A percentile compares a stretch with the other conserved stretches of the same genome.
Evolutionary conservation across 2,888 invertebrate genomes (phyloP).

Genomic region (Reticulitermes lucifugus): DNA sequence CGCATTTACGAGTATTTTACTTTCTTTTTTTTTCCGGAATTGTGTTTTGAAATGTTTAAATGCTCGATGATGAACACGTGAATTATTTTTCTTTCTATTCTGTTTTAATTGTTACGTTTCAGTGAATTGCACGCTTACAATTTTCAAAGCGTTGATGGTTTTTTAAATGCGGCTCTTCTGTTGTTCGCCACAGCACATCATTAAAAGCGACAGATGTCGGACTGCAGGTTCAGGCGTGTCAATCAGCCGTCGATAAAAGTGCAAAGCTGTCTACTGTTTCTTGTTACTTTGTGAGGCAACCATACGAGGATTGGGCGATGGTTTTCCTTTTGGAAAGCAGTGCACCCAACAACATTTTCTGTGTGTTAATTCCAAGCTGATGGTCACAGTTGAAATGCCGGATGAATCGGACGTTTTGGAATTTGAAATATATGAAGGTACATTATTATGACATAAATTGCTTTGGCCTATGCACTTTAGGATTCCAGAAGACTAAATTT

Average conservation of each 20-base stretch:
- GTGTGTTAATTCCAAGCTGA: neutral
- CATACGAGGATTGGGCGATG: neutral
- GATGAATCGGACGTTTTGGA: too few species aligned
- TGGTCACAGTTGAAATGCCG: too few species aligned
- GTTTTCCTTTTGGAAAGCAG: neutral
- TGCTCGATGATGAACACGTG: slow-evolving; percentile 5
- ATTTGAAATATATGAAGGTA: too few species aligned
- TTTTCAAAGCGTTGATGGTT: neutral
- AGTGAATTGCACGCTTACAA: neutral
- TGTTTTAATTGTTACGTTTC: slow-evolving; percentile 18
- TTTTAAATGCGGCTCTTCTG: slow-evolving; percentile 11
- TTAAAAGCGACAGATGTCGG: slow-evolving; percentile 15
- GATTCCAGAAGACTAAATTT: too few species aligned
- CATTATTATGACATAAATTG: too few species aligned
- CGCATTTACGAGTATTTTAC: neutral
- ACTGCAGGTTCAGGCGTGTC: neutral
- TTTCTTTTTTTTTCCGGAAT: neutral
- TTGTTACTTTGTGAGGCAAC: neutral
- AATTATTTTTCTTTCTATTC: neutral
- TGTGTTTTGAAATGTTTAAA: slow-evolving; percentile 5
- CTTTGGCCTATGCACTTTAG: too few species aligned
- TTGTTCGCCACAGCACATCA: neutral
- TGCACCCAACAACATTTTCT: neutral
- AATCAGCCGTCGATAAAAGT: neutral
- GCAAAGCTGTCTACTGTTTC: slow-evolving; percentile 1